phyloP scores from a whole-genome alignment of 64 coral and sea anemone genomes.

The Trachythela sp. region DNA sequence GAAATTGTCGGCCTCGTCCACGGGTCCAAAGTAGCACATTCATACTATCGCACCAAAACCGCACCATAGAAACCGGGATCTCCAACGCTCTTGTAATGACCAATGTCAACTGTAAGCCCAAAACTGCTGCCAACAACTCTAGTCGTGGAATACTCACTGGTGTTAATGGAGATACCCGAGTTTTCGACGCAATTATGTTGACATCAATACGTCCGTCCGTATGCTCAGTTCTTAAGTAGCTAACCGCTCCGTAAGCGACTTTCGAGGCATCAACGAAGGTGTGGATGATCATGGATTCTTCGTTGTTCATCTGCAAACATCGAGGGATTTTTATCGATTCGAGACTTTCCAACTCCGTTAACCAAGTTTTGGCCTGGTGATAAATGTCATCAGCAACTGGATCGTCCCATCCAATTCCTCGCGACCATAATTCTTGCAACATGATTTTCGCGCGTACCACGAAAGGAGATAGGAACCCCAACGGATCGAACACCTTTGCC shows the following conservation, averaged over 20 bases:
- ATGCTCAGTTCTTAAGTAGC: not conserved
- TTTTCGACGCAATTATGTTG: not conserved
- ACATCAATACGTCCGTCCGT: not conserved
- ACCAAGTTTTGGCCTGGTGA: not conserved
- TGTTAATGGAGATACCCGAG: not conserved
- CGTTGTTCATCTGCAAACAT: not conserved
- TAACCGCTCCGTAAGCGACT: not conserved
- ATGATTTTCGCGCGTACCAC: constrained; percentile 23
- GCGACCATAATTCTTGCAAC: not conserved
- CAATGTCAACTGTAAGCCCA: not conserved
- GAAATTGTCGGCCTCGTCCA: not conserved
- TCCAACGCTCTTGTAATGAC: not conserved
- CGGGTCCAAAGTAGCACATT: not conserved
- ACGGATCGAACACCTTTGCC: not conserved
- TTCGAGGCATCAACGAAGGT: not conserved
- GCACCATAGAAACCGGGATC: not conserved
- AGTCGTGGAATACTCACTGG: not conserved
- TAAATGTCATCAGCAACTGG: not conserved
- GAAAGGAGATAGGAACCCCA: not conserved
- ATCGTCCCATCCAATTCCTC: not conserved
- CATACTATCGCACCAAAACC: not conserved
- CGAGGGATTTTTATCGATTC: not conserved
- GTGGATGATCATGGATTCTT: not conserved
- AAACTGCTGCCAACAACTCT: not conserved
- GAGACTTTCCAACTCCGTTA: not conserved